Conservation (phyloP, 2,113 vertebrate genomes). For the Motacilla tschutschensis region DNA sequence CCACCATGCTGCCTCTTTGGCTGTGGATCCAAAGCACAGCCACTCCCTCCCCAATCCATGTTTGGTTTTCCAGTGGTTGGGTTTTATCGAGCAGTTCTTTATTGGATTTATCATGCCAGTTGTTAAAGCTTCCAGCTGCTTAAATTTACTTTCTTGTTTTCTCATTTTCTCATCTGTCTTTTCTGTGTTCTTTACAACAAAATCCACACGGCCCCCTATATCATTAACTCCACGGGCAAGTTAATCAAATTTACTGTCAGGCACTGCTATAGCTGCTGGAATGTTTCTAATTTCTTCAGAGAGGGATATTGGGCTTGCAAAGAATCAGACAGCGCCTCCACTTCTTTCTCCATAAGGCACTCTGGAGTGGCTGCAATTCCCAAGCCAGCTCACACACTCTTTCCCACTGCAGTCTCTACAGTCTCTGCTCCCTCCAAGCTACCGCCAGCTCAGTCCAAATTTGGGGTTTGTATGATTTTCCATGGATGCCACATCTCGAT, state of each 20-base stretch:
- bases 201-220: slow-evolving; percentile 70
- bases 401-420: background rate
- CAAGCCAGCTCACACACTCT: background rate
- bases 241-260: slow-evolving; percentile 69
- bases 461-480: background rate
- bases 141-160: slow-evolving; percentile 73
- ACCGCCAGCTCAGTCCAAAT: background rate
- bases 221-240: slow-evolving; percentile 67
- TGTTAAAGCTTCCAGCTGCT: slow-evolving; percentile 71
- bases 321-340: background rate
- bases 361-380: background rate
- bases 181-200: slow-evolving; percentile 73
- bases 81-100: slow-evolving; percentile 68
- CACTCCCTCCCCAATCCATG: slow-evolving; percentile 2
- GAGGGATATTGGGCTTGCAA: slow-evolving; percentile 1
- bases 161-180: slow-evolving; percentile 73
- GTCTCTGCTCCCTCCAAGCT: background rate
- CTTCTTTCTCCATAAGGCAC: background rate
- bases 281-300: slow-evolving; percentile 56
- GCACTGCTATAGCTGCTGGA: slow-evolving; percentile 51
- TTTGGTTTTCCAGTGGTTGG: slow-evolving; percentile 59
- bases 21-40: background rate
- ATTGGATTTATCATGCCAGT: slow-evolving; percentile 71
- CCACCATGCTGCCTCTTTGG: background rate
- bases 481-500: accelerated